A percentile compares a stretch with the other conserved stretches of the same genome.
Evolutionary conservation across 2,888 invertebrate genomes (phyloP).

Genomic region (Ennomos quercinarius): DNA sequence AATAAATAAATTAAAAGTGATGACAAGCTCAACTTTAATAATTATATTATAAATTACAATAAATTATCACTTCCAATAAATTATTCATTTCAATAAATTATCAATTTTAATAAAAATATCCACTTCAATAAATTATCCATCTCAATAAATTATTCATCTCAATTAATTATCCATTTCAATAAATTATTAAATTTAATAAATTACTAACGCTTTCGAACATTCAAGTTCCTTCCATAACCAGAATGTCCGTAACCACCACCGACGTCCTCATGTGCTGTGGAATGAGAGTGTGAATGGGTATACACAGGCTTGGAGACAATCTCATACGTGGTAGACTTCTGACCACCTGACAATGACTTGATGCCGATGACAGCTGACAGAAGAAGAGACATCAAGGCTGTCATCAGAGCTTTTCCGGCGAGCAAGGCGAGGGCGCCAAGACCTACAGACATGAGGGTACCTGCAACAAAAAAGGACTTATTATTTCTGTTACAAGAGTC

Average conservation of each 20-base stretch:
- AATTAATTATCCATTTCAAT: conserved; percentile 9
- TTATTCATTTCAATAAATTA: conserved; percentile 8
- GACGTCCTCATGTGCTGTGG: conserved; percentile 85
- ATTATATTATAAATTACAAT: conserved; percentile 4
- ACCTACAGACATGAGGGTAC: conserved; percentile 90
- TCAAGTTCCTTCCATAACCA: conserved; percentile 79
- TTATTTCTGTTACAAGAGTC: too few relatives aligned
- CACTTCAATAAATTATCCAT: conserved; percentile 8
- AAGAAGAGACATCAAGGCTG: conserved; percentile 91
- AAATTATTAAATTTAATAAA: neutral
- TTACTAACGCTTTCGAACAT: conserved; percentile 55
- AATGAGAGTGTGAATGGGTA: conserved; percentile 87
- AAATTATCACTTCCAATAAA: conserved; percentile 8
- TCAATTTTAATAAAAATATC: neutral
- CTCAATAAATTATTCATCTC: conserved; percentile 1
- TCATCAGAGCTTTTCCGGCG: conserved; percentile 94
- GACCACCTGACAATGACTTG: conserved; percentile 89
- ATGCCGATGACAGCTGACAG: conserved; percentile 91
- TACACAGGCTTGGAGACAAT: conserved; percentile 93
- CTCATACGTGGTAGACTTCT: conserved; percentile 92
- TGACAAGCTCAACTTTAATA: neutral
- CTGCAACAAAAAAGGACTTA: conserved; percentile 57
- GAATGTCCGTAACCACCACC: conserved; percentile 81
- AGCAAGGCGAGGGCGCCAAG: conserved; percentile 91
- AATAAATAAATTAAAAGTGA: neutral